Conservation (phyloP, 1,140 invertebrate species). For the Drosophila oshimai region DNA sequence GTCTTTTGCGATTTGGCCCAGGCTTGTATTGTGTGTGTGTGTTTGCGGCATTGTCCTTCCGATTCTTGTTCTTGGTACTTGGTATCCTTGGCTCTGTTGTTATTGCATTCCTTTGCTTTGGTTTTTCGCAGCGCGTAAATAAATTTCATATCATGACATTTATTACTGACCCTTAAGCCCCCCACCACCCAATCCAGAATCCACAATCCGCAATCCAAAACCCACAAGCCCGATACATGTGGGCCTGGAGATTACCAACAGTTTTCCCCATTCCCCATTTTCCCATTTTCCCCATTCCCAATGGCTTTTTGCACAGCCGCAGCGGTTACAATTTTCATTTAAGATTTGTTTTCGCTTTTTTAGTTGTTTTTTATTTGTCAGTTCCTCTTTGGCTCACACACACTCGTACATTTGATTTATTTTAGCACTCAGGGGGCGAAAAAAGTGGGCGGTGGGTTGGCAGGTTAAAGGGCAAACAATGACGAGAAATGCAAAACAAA, state of each 20-base stretch:
- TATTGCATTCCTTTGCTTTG: conserved; percentile 74
- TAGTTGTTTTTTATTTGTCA: conserved; percentile 16
- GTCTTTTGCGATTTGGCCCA: conserved; percentile 52
- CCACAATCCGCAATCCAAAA: conserved; percentile 28
- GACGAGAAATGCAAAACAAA: conserved; percentile 48
- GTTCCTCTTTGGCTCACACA: conserved; percentile 21
- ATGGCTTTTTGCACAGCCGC: conserved; percentile 39
- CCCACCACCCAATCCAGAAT: conserved; percentile 30
- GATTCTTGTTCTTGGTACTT: conserved; percentile 19
- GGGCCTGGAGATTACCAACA: conserved; percentile 55
- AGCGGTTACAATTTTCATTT: conserved; percentile 77
- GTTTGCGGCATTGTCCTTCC: conserved; percentile 52
- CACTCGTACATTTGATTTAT: conserved; percentile 65
- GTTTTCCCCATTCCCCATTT: conserved; percentile 5
- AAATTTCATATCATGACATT: conserved; percentile 80
- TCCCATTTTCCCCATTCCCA: conserved; percentile 17
- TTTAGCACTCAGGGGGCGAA: conserved; percentile 59
- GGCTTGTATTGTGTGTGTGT: conserved; percentile 6
- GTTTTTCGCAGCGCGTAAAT: conserved; percentile 76
- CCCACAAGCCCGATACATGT: conserved; percentile 47
- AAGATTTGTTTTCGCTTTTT: conserved; percentile 69
- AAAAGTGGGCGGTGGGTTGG: neutral
- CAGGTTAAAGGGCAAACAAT: conserved; percentile 22
- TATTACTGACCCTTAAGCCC: conserved; percentile 76
- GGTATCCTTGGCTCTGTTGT: conserved; percentile 37